Conservation (phyloP, 2,888 invertebrate species). For the Papilio protenor region DNA sequence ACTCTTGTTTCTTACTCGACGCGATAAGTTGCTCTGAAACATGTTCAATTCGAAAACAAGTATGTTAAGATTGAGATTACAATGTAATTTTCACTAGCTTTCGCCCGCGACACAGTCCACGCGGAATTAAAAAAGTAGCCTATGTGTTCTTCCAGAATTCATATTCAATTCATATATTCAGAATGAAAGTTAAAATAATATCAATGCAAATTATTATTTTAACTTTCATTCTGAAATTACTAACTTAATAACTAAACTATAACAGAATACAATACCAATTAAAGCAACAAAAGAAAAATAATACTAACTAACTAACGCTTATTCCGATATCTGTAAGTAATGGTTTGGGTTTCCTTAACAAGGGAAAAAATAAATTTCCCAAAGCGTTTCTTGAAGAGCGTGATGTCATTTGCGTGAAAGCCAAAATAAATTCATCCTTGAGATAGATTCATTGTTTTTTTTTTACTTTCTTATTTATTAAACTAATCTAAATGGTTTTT, state of each 20-base stretch:
- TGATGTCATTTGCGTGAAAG: conserved; percentile 18
- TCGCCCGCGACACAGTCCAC: too few species aligned
- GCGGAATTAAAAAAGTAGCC: too few species aligned
- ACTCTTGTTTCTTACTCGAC: not conserved
- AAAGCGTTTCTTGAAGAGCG: conserved; percentile 18
- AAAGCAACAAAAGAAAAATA: not conserved
- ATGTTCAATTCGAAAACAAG: not conserved
- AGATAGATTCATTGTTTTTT: not conserved
- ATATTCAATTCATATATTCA: too few species aligned
- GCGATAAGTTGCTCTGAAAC: not conserved
- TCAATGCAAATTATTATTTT: not conserved
- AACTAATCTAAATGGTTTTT: not conserved
- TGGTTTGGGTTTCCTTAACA: conserved; percentile 7
- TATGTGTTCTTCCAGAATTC: too few species aligned
- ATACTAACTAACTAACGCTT: not conserved
- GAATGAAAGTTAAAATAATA: too few species aligned
- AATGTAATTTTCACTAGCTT: too few species aligned
- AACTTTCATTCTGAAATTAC: too few species aligned
- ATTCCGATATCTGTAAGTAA: conserved; percentile 17
- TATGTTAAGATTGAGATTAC: too few species aligned
- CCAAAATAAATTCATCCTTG: conserved; percentile 13
- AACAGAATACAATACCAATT: not conserved
- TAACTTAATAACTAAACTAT: too few species aligned
- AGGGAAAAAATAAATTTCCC: conserved; percentile 9
- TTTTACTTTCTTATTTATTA: not conserved